Base-by-base conservation (phyloP, 1,140 invertebrate genomes). In the Drosophila repleta region DNA sequence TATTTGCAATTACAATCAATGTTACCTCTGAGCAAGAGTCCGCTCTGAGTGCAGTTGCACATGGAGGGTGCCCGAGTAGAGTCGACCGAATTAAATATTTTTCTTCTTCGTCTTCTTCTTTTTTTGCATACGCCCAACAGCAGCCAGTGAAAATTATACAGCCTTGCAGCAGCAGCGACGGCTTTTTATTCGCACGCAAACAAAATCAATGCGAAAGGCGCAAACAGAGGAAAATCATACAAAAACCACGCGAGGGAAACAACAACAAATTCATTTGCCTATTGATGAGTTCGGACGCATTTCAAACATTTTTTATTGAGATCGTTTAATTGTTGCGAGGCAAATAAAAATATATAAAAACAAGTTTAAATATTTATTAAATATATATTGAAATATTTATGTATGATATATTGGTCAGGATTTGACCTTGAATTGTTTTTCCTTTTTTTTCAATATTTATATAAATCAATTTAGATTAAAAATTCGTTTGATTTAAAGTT, bases 1-100 rank as follows among this genome's bases (percentile, higher is more conserved):
- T 67, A 73, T 67, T 73, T 73, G 69, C 69, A 73, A 67, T 67
- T 61, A 55, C 64, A 67, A 73, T 68, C 69, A 72, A 55, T 60
- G 64, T 45, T 52, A 37, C 68, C 61, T 32, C 61, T 35, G 13
- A 48, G n/a, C 41, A 5, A 20, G 17, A 18, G 21, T 4, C 24
- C 10, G 29, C 11, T 2, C 35, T 20, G 17, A 29, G 20, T 13
- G 8, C 10, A 26, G 18, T 7, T 0, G 5, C 1, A 41, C 13
- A 7, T 4, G 17, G 57, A 6, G 26, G 3, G 2, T 18, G 32
- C 1, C 53, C 51, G 65, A 72, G n/a, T n/a, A n/a, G n/a, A 72
- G 55, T 72, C 63, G 69, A 72, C 69, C 68, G 63, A 72, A 67
- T 72, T 60, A 60, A 35, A 35, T 35, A 57, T 35, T 64, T 52